These are phyloP conservation scores for Mimas tiliae DNA, from an alignment of 2,888 invertebrate genomes.

Conservation along the genomic window DNA sequence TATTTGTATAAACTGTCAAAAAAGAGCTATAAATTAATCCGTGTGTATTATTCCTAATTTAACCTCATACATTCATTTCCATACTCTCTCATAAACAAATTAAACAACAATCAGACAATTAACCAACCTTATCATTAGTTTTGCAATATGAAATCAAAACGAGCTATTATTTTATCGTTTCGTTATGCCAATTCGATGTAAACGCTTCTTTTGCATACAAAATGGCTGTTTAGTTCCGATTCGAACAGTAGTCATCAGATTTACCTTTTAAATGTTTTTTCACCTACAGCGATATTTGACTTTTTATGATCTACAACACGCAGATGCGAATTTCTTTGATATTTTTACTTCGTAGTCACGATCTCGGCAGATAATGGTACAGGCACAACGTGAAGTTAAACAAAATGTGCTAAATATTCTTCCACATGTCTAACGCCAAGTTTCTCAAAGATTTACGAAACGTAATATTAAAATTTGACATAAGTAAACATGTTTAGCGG, in stretches of 20 bases:
- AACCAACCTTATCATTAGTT: constrained; percentile 20
- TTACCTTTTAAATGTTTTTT: constrained; percentile 59
- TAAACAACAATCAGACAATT: constrained; percentile 18
- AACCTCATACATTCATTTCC: background rate
- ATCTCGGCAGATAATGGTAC: background rate
- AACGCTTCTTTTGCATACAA: constrained; percentile 52
- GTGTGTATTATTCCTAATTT: background rate
- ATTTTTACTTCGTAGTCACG: constrained; percentile 28
- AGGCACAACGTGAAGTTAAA: background rate
- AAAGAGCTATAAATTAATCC: too few relatives aligned
- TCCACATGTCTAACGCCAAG: too few relatives aligned
- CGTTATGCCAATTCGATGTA: constrained; percentile 42
- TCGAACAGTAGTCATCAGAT: constrained; percentile 34
- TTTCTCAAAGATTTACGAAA: too few relatives aligned
- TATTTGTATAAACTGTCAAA: too few relatives aligned
- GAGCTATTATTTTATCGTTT: constrained; percentile 36
- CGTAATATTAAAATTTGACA: too few relatives aligned
- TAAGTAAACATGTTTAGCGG: too few relatives aligned
- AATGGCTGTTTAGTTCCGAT: constrained; percentile 47
- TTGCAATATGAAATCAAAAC: constrained; percentile 18
- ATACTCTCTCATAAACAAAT: constrained; percentile 26
- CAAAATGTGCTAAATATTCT: too few relatives aligned
- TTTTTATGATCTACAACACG: constrained; percentile 49
- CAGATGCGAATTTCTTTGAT: constrained; percentile 34
- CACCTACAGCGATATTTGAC: constrained; percentile 63